Evolutionary conservation across 2,113 vertebrate genomes (phyloP).

Genomic region (Diglossa brunneiventris): DNA sequence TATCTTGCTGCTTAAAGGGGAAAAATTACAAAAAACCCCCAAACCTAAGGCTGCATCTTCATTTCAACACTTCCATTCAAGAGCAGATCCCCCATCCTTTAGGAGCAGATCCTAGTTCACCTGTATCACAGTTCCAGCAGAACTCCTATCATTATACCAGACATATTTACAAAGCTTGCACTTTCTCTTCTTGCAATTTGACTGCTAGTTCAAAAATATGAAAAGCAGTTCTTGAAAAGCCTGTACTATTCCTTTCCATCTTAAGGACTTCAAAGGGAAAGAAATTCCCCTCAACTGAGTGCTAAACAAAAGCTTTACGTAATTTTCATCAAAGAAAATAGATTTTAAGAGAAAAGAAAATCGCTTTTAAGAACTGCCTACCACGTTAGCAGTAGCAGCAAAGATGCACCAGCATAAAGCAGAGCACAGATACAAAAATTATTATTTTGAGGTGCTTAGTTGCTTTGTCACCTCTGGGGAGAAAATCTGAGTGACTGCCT

Average conservation of each 20-base stretch:
- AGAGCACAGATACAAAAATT: background rate
- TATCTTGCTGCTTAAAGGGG: background rate
- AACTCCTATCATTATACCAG: background rate
- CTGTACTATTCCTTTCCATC: background rate
- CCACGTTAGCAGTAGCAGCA: background rate
- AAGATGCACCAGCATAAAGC: background rate
- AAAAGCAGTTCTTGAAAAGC: slow-evolving; percentile 27
- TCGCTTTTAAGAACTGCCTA: background rate
- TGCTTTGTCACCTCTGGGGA: background rate
- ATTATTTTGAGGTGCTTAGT: background rate
- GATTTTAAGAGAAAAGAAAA: background rate
- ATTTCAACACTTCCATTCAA: background rate
- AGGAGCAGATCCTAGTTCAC: background rate
- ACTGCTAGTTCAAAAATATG: background rate
- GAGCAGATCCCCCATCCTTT: background rate
- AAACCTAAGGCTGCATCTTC: background rate
- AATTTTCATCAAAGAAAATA: background rate
- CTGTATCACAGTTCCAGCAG: background rate
- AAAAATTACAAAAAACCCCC: no score
- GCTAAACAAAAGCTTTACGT: slow-evolving; percentile 12
- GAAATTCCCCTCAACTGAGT: background rate
- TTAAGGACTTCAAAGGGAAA: slow-evolving; percentile 2
- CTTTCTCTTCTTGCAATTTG: background rate
- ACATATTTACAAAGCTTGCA: background rate
- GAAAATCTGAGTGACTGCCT: background rate